A percentile compares a stretch with the other conserved stretches of the same genome.
phyloP scores from a whole-genome alignment of 2,113 vertebrate genomes.

The Perccottus glenii region DNA sequence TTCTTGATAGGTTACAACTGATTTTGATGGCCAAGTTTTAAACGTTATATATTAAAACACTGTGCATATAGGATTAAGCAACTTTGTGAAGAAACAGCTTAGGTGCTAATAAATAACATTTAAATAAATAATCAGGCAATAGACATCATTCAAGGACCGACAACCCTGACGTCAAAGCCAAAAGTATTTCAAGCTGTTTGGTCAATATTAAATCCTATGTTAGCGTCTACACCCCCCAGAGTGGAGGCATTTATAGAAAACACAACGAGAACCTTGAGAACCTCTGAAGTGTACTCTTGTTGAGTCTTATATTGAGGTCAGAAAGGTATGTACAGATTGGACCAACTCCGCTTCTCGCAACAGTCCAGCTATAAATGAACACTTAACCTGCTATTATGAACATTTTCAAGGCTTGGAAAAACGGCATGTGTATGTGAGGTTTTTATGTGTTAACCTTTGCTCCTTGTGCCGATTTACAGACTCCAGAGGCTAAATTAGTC shows the following conservation, averaged over 20 bases:
- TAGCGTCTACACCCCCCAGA: conserved; percentile 26
- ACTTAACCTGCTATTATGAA: conserved; percentile 72
- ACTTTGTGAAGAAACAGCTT: conserved; percentile 15
- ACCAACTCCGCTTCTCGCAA: conserved; percentile 47
- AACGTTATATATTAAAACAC: neutral
- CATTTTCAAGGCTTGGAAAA: conserved; percentile 50
- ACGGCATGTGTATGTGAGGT: conserved; percentile 21
- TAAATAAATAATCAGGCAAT: conserved; percentile 38
- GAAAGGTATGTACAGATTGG: conserved; percentile 56
- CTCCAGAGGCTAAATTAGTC: conserved; percentile 27
- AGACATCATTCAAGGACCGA: conserved; percentile 45
- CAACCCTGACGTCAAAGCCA: conserved; percentile 34
- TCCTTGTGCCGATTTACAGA: conserved; percentile 15
- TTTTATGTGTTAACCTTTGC: conserved; percentile 38
- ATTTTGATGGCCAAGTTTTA: neutral
- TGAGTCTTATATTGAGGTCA: conserved; percentile 56
- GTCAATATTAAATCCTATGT: conserved; percentile 46
- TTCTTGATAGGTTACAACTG: too few relatives aligned
- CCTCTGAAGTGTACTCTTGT: conserved; percentile 52
- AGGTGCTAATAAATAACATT: neutral
- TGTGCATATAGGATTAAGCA: neutral
- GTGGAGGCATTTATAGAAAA: conserved; percentile 54
- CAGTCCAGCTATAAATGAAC: conserved; percentile 66
- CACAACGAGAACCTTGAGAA: conserved; percentile 47
- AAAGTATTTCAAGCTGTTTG: conserved; percentile 41